Evolutionary conservation across 2,888 invertebrate genomes (phyloP), one percentile per base, ranked within the genome.

Genomic region (Antitype chi): DNA sequence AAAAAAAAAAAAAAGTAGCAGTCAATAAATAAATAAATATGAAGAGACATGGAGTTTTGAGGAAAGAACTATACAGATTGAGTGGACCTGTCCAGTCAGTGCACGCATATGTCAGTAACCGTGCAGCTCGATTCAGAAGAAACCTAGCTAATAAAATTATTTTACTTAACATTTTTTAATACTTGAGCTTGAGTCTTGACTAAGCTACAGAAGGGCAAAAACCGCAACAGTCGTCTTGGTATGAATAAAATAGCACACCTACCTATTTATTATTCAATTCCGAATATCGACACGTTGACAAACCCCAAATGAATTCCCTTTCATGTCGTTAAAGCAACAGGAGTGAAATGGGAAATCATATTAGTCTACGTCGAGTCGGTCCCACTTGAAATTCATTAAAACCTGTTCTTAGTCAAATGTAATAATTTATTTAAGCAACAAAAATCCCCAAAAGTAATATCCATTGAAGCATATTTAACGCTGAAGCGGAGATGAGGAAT

Each of bases 401-500:
- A 93, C 93, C 90, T 93, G 92, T 94, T 94, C 95, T 95, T 94
- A 95, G 92, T 94, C 94, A 94, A 95, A 96, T 92, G 93, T 94
- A 92, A 96, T 96, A 94, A 96, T 95, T 96, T 96, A 96, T 96
- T 96, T 94, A 96, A 92, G 94, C 92, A 92, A 92, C 94, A 96
- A 95, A 96, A 96, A 96, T 95, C 94, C 94, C 92, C 92, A 91
- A 95, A 96, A 95, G 96, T 94, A 95, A 95, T 95, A 95, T 94
- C 92, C 94, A 95, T 95, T 95, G 94, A 95, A 91, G 95, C 95
- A 94, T 95, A 94, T 94, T 94, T 94, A 93, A 94, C 92, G 90
- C 91, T 93, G 87, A 92, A 92, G 89, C 88, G 90, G 88, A 90
- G 89, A 92, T 90, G 91, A 89, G 85, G 88, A 89, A 86, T 87